These are phyloP conservation scores for Sarcophaga caerulescens DNA, from an alignment of 2,888 invertebrate genomes.

Conservation along the genomic window DNA sequence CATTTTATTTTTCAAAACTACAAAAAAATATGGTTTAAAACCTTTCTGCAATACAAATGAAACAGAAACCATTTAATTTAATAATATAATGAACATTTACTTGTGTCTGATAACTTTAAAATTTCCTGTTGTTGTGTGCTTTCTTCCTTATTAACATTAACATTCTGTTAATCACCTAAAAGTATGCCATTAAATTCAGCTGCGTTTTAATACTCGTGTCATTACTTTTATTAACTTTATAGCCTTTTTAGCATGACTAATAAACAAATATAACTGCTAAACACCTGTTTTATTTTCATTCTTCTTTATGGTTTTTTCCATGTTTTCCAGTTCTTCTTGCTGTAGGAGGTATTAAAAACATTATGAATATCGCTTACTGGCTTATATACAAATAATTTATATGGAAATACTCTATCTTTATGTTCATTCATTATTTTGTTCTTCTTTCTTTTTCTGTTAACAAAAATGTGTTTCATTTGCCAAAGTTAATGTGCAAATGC, in stretches of 20 bases:
- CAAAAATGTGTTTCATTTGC: background rate
- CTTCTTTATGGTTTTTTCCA: background rate
- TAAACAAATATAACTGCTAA: constrained; percentile 17
- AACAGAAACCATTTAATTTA: too few species aligned
- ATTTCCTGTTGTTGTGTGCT: too few species aligned
- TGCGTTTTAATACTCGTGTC: constrained; percentile 18
- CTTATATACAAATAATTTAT: constrained; percentile 4
- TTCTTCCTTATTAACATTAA: too few species aligned
- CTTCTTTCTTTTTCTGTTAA: background rate
- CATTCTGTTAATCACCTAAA: constrained; percentile 7
- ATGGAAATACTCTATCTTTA: constrained; percentile 6
- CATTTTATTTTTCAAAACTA: too few species aligned
- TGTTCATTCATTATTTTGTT: constrained; percentile 21
- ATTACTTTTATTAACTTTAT: background rate
- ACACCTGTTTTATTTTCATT: constrained; percentile 26
- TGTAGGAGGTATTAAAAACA: background rate
- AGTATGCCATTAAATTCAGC: constrained; percentile 49
- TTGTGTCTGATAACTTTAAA: too few species aligned
- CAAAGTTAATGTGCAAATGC: background rate
- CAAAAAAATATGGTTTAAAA: too few species aligned
- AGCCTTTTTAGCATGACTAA: background rate
- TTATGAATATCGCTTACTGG: background rate
- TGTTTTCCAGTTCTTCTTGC: background rate
- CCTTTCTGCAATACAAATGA: too few species aligned
- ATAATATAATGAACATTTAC: too few species aligned